Evolutionary conservation across 2,797 vertebrate genomes (phyloP).

Genomic region (Alauda arvensis): DNA sequence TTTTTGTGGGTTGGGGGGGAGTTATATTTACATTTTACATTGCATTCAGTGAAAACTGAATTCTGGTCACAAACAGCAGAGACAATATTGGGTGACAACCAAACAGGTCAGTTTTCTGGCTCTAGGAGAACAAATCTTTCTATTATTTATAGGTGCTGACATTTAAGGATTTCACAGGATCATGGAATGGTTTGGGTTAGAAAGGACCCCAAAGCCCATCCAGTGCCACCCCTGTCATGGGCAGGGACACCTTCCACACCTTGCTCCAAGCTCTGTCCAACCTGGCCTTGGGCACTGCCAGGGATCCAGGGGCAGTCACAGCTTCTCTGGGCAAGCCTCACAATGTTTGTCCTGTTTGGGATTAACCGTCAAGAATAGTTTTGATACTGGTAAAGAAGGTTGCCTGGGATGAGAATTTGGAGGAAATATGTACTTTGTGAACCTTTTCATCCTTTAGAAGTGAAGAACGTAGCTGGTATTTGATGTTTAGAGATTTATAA

Average conservation of each 20-base stretch:
- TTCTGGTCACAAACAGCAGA: not conserved
- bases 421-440: not conserved
- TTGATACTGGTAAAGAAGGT: not conserved
- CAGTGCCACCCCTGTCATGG: not conserved
- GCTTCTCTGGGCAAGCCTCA: not conserved
- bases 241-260: not conserved
- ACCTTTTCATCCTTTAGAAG: not conserved
- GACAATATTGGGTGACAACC: not conserved
- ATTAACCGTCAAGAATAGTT: not conserved
- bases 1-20: too few species aligned
- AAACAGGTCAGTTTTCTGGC: not conserved
- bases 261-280: rapidly evolving
- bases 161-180: not conserved
- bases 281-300: not conserved
- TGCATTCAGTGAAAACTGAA: not conserved
- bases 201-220: not conserved
- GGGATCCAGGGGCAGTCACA: not conserved
- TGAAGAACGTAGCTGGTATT: not conserved
- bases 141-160: not conserved
- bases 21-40: not conserved
- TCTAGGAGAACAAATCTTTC: not conserved
- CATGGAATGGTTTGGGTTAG: not conserved
- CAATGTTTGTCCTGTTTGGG: not conserved
- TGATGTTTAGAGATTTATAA: not conserved
- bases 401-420: not conserved